A percentile compares a stretch with the other conserved stretches of the same genome.
phyloP scores from a whole-genome alignment of 2,888 invertebrate species.

The Lydus trimaculatus region DNA sequence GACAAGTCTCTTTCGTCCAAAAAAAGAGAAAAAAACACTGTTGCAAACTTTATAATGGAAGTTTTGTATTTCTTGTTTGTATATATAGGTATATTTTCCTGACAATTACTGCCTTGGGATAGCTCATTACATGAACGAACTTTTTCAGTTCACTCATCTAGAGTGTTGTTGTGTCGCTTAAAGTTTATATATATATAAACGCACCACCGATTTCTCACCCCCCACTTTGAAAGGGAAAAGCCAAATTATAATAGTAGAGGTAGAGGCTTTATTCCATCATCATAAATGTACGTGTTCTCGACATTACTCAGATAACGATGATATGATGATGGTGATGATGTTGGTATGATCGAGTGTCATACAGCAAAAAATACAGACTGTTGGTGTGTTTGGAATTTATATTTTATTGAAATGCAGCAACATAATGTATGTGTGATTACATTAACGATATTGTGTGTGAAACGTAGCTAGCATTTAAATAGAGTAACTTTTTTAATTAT shows the following conservation, averaged over 20 bases:
- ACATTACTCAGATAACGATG: neutral
- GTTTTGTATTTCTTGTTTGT: slow-evolving; percentile 35
- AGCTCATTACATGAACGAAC: slow-evolving; percentile 29
- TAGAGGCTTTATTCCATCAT: neutral
- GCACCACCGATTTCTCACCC: neutral
- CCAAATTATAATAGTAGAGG: neutral
- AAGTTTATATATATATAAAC: slow-evolving; percentile 1
- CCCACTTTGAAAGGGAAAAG: neutral
- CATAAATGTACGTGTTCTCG: neutral
- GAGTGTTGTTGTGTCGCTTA: slow-evolving; percentile 19
- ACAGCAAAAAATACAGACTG: neutral
- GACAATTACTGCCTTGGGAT: slow-evolving; percentile 36
- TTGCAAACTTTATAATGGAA: slow-evolving; percentile 36
- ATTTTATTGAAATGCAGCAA: slow-evolving; percentile 19
- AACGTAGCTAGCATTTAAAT: slow-evolving; percentile 31
- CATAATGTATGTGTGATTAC: slow-evolving; percentile 14
- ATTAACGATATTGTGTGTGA: slow-evolving; percentile 22
- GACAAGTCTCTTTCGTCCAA: slow-evolving; percentile 26
- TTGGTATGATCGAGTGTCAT: neutral
- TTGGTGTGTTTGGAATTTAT: neutral
- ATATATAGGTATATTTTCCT: slow-evolving; percentile 22
- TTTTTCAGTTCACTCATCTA: slow-evolving; percentile 16
- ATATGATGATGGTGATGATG: neutral
- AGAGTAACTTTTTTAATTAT: slow-evolving; percentile 51
- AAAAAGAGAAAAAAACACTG: too few relatives aligned